Conservation (phyloP, 2,888 invertebrate genomes). For the Oeneis ivallda region DNA sequence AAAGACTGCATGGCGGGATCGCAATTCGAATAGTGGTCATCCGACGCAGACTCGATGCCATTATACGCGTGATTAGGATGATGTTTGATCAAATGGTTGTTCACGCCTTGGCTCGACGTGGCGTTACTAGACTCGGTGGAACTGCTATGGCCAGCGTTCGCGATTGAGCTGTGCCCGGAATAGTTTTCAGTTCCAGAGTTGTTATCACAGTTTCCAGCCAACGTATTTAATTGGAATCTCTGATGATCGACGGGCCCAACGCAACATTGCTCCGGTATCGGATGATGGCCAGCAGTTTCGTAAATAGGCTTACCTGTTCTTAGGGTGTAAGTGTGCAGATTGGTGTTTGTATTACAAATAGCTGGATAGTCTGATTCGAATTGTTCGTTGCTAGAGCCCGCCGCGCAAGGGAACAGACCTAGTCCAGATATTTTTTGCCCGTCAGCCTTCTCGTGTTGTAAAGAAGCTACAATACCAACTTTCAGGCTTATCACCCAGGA, state of each 20-base stretch:
- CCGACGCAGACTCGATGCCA: conserved; percentile 76
- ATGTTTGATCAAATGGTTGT: conserved; percentile 77
- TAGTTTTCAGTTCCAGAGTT: conserved; percentile 84
- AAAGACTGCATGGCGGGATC: conserved; percentile 77
- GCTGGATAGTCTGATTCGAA: conserved; percentile 92
- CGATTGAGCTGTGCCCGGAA: conserved; percentile 83
- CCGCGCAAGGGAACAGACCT: conserved; percentile 90
- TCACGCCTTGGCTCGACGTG: conserved; percentile 75
- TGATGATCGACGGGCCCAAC: conserved; percentile 73
- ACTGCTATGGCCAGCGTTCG: conserved; percentile 78
- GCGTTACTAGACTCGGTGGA: conserved; percentile 80
- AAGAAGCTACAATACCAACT: conserved; percentile 76
- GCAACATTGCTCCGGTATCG: conserved; percentile 71
- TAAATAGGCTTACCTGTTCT: conserved; percentile 89
- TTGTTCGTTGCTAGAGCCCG: conserved; percentile 91
- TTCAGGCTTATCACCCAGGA: conserved; percentile 93
- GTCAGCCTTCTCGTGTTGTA: conserved; percentile 88
- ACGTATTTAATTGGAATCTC: conserved; percentile 77
- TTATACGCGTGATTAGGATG: conserved; percentile 74
- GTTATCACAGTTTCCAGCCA: conserved; percentile 81
- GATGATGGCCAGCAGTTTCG: conserved; percentile 80
- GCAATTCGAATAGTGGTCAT: conserved; percentile 79
- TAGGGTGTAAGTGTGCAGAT: conserved; percentile 90
- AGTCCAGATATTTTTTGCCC: conserved; percentile 86
- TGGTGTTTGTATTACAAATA: conserved; percentile 92